A percentile compares a stretch with the other conserved stretches of the same genome.
These are phyloP conservation scores for Poeciliopsis presidionis DNA, from an alignment of 2,797 vertebrate genomes.

Conservation along the genomic window DNA sequence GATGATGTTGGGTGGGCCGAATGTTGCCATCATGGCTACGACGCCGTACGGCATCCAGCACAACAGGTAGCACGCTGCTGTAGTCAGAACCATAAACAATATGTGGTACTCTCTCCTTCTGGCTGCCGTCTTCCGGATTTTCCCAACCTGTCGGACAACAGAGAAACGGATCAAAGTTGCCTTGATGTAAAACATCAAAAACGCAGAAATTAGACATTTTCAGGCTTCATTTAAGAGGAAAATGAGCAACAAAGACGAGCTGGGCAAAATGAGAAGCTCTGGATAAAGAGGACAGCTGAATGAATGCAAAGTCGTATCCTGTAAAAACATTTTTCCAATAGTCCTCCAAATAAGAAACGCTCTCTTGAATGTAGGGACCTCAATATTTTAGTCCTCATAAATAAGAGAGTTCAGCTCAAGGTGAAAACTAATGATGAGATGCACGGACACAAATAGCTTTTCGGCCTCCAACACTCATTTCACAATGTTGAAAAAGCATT, in stretches of 20 bases:
- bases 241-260: not conserved
- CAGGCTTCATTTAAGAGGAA: not conserved
- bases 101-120: constrained; percentile 85
- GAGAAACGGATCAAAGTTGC: not conserved
- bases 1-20: constrained; percentile 82
- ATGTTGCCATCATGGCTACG: constrained; percentile 86
- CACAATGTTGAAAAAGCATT: not conserved
- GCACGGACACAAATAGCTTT: not conserved
- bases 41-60: constrained; percentile 89
- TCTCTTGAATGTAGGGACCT: not conserved
- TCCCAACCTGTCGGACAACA: constrained; percentile 78
- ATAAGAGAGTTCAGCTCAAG: not conserved
- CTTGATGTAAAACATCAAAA: not conserved
- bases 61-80: constrained; percentile 84
- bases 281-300: not conserved
- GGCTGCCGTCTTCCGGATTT: constrained; percentile 82
- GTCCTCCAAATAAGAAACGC: not conserved
- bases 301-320: not conserved
- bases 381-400: not conserved
- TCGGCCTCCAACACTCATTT: not conserved
- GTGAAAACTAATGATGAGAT: not conserved
- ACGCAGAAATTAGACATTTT: not conserved
- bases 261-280: not conserved
- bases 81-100: constrained; percentile 86
- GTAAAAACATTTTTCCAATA: not conserved